Base-by-base conservation (phyloP, 2,888 invertebrate species). In the Scaptomyza reducta region DNA sequence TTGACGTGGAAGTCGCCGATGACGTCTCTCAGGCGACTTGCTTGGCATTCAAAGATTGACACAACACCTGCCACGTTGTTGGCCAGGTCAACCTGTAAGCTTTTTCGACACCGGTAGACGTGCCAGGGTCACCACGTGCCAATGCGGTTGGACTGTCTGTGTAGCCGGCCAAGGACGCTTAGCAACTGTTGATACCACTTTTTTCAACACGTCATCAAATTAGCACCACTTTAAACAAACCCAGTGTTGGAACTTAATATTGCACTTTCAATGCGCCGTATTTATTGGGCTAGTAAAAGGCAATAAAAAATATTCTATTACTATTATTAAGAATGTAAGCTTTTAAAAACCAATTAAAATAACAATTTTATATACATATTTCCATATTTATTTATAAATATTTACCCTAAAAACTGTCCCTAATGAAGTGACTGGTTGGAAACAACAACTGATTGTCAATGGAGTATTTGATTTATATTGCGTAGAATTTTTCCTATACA, bases 11-110 rank as follows among this genome's bases (percentile, higher is more conserved):
- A 13, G 42, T 56, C 40, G 54, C 7, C 46, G 42, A 27, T 58
- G 69, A 56, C 40, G 56, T 29, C 45, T 55, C 66, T 49, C 65
- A 66, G 68, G 47, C 54, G 50, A 53, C 77, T 50, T 61, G 29
- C 45, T n/a, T 54, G 58, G 47, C 63, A 57, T 40, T 50, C 64
- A 62, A 69, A 55, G 77, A 71, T 80, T 86, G 74, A 57, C 77
- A 74, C 65, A 68, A 51, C 84, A 83, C 70, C 80, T 83, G 77
- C 51, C 74, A 61, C 50, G 22, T 14, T 49, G 54, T 60, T 46
- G 56, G 16, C 22, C 46, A 50, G 70, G 72, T 69, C 72, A 77
- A 41, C 73, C 33, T 6, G 65, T 35, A 54, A 25, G n/a, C 14
- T 67, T 74, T 42, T 63, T 33, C 54, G 67, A 35, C 47, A 47